Conservation (phyloP, 2,797 vertebrate species). For the Coendou prehensilis region DNA sequence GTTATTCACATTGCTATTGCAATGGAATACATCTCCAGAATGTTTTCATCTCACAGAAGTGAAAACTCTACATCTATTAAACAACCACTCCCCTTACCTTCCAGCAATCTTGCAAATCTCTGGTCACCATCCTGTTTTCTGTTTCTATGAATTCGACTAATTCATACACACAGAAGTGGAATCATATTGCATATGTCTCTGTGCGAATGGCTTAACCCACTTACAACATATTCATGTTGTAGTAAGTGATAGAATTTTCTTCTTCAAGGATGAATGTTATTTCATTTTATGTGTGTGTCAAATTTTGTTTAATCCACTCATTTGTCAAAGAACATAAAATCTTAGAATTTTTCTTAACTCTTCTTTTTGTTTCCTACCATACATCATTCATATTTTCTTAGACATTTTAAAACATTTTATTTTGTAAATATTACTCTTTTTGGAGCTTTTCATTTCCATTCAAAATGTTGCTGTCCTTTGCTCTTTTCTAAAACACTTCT, state of each 20-base stretch:
- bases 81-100: background rate
- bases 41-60: constrained; percentile 15
- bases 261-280: background rate
- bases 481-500: constrained; percentile 1
- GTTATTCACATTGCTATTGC: background rate
- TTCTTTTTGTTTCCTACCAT: background rate
- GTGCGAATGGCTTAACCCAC: background rate
- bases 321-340: background rate
- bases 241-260: background rate
- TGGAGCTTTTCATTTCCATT: background rate
- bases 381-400: background rate
- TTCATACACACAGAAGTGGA: background rate
- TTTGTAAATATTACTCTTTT: constrained; percentile 32
- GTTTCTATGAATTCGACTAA: constrained; percentile 2
- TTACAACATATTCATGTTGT: background rate
- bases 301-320: background rate
- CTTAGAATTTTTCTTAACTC: constrained; percentile 7
- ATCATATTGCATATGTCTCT: background rate
- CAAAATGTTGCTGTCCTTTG: background rate
- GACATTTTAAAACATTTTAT: constrained; percentile 18
- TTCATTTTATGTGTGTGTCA: background rate
- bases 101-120: background rate
- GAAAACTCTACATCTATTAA: background rate
- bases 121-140: background rate
- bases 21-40: background rate